A percentile compares a stretch with the other conserved stretches of the same genome.
Evolutionary conservation across 2,888 invertebrate genomes (phyloP).

Genomic region (Ectemnius continuus): DNA sequence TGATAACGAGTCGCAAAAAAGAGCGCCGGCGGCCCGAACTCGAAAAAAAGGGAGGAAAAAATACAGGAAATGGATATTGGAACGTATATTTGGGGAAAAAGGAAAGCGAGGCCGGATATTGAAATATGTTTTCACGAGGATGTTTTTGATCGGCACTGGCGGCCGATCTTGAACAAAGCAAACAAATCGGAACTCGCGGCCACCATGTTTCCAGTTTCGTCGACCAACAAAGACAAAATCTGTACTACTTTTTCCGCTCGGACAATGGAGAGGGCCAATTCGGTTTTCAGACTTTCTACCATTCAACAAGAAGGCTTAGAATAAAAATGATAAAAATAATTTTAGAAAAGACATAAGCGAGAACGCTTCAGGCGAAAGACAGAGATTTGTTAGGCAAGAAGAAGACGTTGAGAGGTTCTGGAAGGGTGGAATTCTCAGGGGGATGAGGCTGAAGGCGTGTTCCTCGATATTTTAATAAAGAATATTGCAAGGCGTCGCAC

Average conservation of each 20-base stretch:
- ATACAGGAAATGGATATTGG: conserved; percentile 69
- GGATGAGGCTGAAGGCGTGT: conserved; percentile 21
- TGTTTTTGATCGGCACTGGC: conserved; percentile 58
- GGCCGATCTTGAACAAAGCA: conserved; percentile 43
- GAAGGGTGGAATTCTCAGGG: conserved; percentile 21
- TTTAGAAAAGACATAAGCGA: no score
- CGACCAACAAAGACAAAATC: background rate
- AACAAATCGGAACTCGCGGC: conserved; percentile 43
- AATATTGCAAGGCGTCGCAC: conserved; percentile 68
- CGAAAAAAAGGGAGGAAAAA: conserved; percentile 51
- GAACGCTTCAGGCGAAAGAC: background rate
- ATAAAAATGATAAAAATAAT: no score
- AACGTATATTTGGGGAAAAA: conserved; percentile 61
- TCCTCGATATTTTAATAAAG: conserved; percentile 73
- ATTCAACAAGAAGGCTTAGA: no score
- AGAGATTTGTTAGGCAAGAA: background rate
- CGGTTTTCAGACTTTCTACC: no score
- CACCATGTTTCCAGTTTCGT: no score
- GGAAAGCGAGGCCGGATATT: conserved; percentile 69
- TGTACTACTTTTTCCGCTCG: background rate
- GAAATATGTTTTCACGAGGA: conserved; percentile 68
- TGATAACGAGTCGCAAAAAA: conserved; percentile 55
- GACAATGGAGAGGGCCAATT: no score
- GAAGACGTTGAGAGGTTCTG: background rate
- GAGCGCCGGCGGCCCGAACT: conserved; percentile 2